Evolutionary conservation across 1,140 invertebrate species (phyloP), one percentile per base, ranked within the genome.

Genomic region (Alviniconcha marisindica): DNA sequence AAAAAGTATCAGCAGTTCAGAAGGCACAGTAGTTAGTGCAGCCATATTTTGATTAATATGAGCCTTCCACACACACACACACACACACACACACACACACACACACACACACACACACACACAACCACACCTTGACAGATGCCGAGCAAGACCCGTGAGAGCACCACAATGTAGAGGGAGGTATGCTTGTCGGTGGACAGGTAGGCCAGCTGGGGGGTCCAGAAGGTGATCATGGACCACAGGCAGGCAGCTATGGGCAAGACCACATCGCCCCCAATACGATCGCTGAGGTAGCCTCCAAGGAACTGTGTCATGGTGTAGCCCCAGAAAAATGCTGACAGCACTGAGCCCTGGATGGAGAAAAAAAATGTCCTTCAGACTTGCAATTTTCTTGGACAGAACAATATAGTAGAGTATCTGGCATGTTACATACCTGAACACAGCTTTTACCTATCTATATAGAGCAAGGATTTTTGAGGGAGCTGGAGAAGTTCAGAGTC

Each of bases 311-410:
- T 96, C 71, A 96, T 89, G 0, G 95, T 96, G 86, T 96, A 96
- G 76, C 96, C 96, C 95, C 96, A 96, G 88, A 96, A 96, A 89
- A 96, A 96, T 42, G 95, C 95, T 7, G 96, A 96, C 15, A 96
- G 88, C 69, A 96, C 95, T 2, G 95, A 95, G 3, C 96, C 94
- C 94, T 94, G 85, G 12, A 85, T 90, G 84, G 83, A 66, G 60
- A 48, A 33, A 24, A 28, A 69, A 66, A 79, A 54, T 54, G 7
- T 31, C 36, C 21, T 63, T 60, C 33, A 33, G n/a, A 36, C 31
- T 36, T 56, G 18, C 44, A n/a, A 60, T 31, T 36, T 36, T 3
- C 24, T 28, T 31, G 0, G 21, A 56, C 7, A 7, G 54, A 28
- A n/a, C n/a, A n/a, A n/a, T n/a, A n/a, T n/a, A n/a, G n/a, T n/a